Base-by-base conservation (phyloP, 53 echinoderm and acorn worm species). In the Zoroaster sp. region DNA sequence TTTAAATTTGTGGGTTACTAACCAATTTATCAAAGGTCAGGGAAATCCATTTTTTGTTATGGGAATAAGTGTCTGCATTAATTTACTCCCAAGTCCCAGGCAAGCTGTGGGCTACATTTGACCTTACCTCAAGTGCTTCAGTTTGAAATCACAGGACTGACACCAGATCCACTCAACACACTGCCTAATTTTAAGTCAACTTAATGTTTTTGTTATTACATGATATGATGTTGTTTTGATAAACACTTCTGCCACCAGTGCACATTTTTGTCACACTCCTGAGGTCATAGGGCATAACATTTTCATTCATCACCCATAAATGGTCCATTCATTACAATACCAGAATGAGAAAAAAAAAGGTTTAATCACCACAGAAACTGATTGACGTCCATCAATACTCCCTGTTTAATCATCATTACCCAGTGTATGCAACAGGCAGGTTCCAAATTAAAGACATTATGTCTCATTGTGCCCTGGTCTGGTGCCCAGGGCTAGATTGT, bases 401-500 rank as follows among this genome's bases (percentile, higher is more conserved):
- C 74, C 13, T 0, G 32, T 68, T 66, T 32, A 20, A 67, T 81
- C 68, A 68, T 5, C 37, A 15, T 41, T 74, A 40, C 23, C 81
- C 41, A 15, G 4, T 5, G n/a, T 17, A 51, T 66, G 42, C 45
- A 67, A 43, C 42, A 81, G 67, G 42, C 30, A 66, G 45, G 35
- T 81, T 81, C 41, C 5, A 21, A 42, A 81, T 67, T 41, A 25
- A 2, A 66, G 40, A 35, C 66, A 81, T 81, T 81, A 42, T 68
- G 41, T 9, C 28, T 20, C 66, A 66, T 81, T 81, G 55, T 38
- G 40, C 25, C 23, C 18, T 6, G 39, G 23, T 40, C 74, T 74
- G 40, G 43, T 74, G 38, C 31, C 43, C 66, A 25, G 43, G 67
- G 81, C 67, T 54, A 59, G 37, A 12, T 1, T 30, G 68, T 81